Base-by-base conservation (phyloP, 2,888 invertebrate species). In the Dioctria linearis region DNA sequence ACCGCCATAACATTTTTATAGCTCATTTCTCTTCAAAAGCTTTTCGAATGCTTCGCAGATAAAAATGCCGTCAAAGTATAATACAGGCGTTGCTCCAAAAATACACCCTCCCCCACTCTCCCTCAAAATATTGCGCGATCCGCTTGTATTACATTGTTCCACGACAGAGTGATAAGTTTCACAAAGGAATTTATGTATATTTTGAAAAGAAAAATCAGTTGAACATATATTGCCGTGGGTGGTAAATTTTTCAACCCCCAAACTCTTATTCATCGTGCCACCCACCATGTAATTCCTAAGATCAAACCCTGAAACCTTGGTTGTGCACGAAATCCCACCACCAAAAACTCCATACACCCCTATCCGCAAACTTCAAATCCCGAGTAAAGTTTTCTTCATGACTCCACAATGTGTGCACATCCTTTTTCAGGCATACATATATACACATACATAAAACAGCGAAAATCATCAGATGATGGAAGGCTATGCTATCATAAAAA, bases 381-480 rank as follows among this genome's bases (percentile, higher is more conserved):
- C 25, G 1, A 25, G 25, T 25, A 25, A 25, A 25, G 25, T 25
- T 25, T 25, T 25, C 25, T 25, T 25, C 25, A 25, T 25, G 25
- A 25, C 25, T 25, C 25, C 25, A 25, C 25, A 25, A 25, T 25
- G 25, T 25, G 11, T n/a, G 11, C 4, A n/a, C 11, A 54, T 46
- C 54, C 54, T 4, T 54, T 11, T 11, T n/a, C 9, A 54, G 54
- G 54, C 4, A 54, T 4, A 54, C 11, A 11, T n/a, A n/a, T n/a
- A n/a, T n/a, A 11, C 54, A 4, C n/a, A 4, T 8, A 0, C 2
- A 46, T 9, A 46, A 25, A 69, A 69, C 69, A 69, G 37, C 51
- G 40, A 69, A 69, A 69, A 69, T 69, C 69, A 69, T 25, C 69
- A 51, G 69, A 69, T 69, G 69, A 69, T 69, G 69, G 69, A 69